Evolutionary conservation across 2,113 vertebrate species (phyloP).

Genomic region (Hyaena hyaena): DNA sequence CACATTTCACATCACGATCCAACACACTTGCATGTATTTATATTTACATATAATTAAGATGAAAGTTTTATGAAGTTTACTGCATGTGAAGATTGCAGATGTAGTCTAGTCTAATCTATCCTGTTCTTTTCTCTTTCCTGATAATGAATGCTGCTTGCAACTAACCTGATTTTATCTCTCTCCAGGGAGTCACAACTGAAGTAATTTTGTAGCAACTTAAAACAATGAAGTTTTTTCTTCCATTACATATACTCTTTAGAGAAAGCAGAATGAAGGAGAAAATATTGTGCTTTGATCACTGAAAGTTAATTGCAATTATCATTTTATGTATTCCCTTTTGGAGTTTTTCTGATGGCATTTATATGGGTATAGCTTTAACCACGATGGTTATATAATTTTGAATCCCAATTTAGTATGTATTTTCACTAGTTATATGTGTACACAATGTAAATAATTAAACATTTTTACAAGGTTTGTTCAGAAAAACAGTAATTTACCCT

Average conservation of each 20-base stretch:
- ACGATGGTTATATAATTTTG: conserved; percentile 8
- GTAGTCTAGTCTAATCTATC: background rate
- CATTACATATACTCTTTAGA: background rate
- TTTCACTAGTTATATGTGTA: background rate
- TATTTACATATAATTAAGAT: background rate
- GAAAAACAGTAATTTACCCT: background rate
- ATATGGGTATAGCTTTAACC: background rate
- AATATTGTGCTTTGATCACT: background rate
- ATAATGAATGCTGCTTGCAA: background rate
- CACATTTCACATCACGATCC: background rate
- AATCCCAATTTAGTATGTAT: background rate
- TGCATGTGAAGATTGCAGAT: background rate
- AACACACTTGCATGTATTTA: background rate
- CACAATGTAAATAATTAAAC: background rate
- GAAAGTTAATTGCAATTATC: conserved; percentile 20
- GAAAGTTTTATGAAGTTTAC: conserved; percentile 35
- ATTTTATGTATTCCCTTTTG: background rate
- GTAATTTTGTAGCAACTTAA: conserved; percentile 35
- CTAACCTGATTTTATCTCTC: conserved; percentile 5
- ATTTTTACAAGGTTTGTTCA: background rate
- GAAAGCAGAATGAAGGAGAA: background rate
- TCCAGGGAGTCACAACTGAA: background rate
- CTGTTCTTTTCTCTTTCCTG: background rate
- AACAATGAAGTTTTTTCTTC: background rate
- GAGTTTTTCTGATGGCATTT: background rate